Evolutionary conservation across 2,888 invertebrate genomes (phyloP).

Genomic region (Melieria crassipennis): DNA sequence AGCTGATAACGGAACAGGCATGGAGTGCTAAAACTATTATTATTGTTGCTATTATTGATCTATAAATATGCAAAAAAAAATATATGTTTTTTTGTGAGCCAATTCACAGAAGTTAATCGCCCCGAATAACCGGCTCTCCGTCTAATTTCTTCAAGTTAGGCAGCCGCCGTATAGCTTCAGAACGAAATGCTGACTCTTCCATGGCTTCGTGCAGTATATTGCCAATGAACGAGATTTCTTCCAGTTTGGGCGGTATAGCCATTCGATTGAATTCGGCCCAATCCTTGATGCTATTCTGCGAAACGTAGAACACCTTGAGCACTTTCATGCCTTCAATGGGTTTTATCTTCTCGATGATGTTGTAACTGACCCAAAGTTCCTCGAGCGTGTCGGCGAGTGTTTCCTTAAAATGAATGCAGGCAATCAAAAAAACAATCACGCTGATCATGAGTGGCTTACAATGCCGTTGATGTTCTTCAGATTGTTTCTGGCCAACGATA

Average conservation of each 20-base stretch:
- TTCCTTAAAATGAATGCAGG: conserved; percentile 69
- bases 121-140: conserved; percentile 72
- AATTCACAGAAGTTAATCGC: conserved; percentile 34
- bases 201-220: conserved; percentile 81
- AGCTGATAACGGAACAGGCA: neutral
- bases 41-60: no score
- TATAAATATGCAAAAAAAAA: no score
- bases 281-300: conserved; percentile 87
- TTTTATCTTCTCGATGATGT: conserved; percentile 90
- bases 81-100: neutral
- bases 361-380: conserved; percentile 95
- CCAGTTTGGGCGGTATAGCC: conserved; percentile 75
- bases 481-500: conserved; percentile 89
- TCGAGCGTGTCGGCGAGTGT: conserved; percentile 86
- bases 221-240: conserved; percentile 84
- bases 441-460: conserved; percentile 62
- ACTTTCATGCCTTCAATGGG: conserved; percentile 84
- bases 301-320: conserved; percentile 83
- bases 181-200: conserved; percentile 76
- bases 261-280: conserved; percentile 89
- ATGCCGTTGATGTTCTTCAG: conserved; percentile 91
- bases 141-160: conserved; percentile 84
- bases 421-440: neutral
- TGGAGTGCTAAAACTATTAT: conserved; percentile 4
- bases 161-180: conserved; percentile 76